Evolutionary conservation across 2,797 vertebrate genomes (phyloP), one percentile per base, ranked within the genome.

Genomic region (Strix occidentalis): DNA sequence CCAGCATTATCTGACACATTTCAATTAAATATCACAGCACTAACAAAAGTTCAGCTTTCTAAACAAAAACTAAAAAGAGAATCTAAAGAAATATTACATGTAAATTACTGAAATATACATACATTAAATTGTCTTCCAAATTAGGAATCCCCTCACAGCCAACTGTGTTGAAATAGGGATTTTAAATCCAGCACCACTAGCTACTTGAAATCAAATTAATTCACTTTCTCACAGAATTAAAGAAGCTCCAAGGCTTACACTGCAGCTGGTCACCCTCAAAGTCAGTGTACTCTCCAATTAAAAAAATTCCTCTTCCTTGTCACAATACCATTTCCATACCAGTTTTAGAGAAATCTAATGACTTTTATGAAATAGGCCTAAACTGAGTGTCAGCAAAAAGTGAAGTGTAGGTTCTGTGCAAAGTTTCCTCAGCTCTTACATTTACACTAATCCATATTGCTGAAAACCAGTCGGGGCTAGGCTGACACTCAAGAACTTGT

Each of bases 21-120:
- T 53, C 86, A 93, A 83, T 80, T 83, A 85, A 77, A 87, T 35
- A 89, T 64, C 82, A 81, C 68, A 71, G 87, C 87, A 94, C 94
- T 87, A 51, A 84, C 74, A 94, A 95, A 95, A 95, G 92, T 68
- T 70, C 89, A 94, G 29, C 50, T 76, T 91, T 71, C 86, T 75
- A 83, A 89, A 93, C 61, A 85, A 70, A 72, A 84, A 65, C 58
- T 87, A 74, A 58, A 94, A 92, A 50, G 58, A 63, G 76, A 87
- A 78, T 1, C 17, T 65, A 87, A 95, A 77, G 74, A 84, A 90
- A 37, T n/a, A 57, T 54, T 50, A 46, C n/a, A 70, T 43, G 50
- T 25, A 77, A 80, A 80, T 92, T 84, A 48, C 16, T 58, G 75
- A 84, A 21, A 70, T 7, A 86, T 8, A 56, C 33, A 58, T 48